Evolutionary conservation across 2,888 invertebrate species (phyloP), one percentile per base, ranked within the genome.

Genomic region (Epiblema foenella): DNA sequence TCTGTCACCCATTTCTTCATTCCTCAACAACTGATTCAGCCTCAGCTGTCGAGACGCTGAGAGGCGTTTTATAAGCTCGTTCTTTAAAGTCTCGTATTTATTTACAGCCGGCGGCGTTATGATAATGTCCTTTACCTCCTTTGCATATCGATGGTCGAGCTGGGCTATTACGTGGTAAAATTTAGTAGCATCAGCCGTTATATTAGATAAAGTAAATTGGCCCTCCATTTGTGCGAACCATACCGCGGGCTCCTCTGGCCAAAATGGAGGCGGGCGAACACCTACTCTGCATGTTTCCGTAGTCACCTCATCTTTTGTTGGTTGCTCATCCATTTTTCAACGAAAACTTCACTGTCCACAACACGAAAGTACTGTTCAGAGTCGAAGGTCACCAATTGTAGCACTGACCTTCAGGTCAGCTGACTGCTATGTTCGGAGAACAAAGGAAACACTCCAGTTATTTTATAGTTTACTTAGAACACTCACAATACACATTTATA

Each of bases 1-100:
- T 64, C 17, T 68, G 68, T 68, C 66, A 52, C 49, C 71, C 52
- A 67, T 29, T n/a, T 72, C 67, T 39, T 67, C 68, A 29, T 68
- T 20, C 11, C 33, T 64, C 7, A 68, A 33, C 29, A 68, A 18
- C 60, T 72, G 72, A 7, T 56, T 56, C 8, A 60, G 20, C 12
- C 64, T 59, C 37, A 56, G 29, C 29, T 72, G 59, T 1, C 49
- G 58, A 15, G 65, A 64, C 39, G 52, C 56, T 1, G 72, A 65
- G 17, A 68, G 46, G 3, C 72, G 64, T 9, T 42, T 51, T 20
- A 68, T 72, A 12, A 68, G 51, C 42, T 72, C 64, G 3, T 20
- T 42, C 18, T 72, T 72, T 33, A 72, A 33, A 24, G 54, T 59
- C 1, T 64, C 60, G n/a, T 72, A 72, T 39, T 68, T 72, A 42